Base-by-base conservation (phyloP, 1,140 invertebrate species). In the Planococcus citri region DNA sequence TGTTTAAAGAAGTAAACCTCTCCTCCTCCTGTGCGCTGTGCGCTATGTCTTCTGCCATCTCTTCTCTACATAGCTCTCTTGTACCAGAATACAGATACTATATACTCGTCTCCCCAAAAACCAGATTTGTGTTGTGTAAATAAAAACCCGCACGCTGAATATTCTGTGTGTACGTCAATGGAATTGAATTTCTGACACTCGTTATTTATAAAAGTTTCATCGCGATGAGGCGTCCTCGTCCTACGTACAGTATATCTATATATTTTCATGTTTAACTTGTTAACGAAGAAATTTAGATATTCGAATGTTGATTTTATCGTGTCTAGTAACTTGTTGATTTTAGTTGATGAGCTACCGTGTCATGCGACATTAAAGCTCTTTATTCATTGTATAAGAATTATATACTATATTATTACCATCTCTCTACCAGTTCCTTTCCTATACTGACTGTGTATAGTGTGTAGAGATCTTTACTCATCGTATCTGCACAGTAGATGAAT, bases 241-340 rank as follows among this genome's bases (percentile, higher is more conserved):
- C 6, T 8, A 37, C 6, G 33, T 37, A 14, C 14, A 37, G 33
- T 6, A 6, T 37, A 37, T 14, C 14, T 14, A 14, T 51, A 51
- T 51, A 17, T 51, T 51, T 17, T n/a, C n/a, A n/a, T 51, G 41
- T 51, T 51, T 51, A 51, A 51, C 41, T 51, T 51, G 41, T 51
- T 51, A 51, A 51, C 41, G 41, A 51, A 51, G 41, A 51, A 51
- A 51, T 51, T 4, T n/a, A n/a, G n/a, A n/a, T 51, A 51, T 20
- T 51, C 41, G 6, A 3, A 17, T 51, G 41, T 51, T 51, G 41
- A 51, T 51, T 51, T 51, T 51, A 51, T 51, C 41, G 41, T 51
- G 41, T 51, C 41, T 51, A 51, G 41, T 51, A 51, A 51, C 41
- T 51, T 51, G 41, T 51, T 51, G 41, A 51, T 51, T 51, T 51